Evolutionary conservation across 2,113 vertebrate genomes (phyloP).

Genomic region (Oostethus manadensis): DNA sequence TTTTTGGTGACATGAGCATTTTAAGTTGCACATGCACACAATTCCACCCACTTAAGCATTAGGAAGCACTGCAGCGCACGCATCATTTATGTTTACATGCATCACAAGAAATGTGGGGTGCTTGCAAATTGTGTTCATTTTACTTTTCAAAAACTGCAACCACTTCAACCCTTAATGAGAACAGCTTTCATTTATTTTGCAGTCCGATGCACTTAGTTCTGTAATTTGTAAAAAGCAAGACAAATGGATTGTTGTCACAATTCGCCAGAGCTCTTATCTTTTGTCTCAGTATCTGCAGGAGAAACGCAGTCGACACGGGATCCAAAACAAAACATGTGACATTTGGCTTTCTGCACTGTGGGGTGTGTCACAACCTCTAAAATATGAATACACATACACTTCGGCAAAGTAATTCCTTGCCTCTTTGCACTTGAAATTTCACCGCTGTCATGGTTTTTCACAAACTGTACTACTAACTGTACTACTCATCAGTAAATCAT

Average conservation of each 20-base stretch:
- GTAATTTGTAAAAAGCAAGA: background rate
- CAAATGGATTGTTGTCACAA: no score
- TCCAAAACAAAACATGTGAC: background rate
- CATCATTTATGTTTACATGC: background rate
- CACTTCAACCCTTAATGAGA: background rate
- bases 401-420: no score
- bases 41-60: background rate
- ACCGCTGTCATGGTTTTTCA: no score
- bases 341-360: background rate
- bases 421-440: no score
- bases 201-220: background rate
- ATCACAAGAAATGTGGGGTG: background rate
- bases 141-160: background rate
- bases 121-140: background rate
- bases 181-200: background rate
- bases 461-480: no score
- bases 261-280: background rate
- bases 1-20: no score
- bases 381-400: background rate
- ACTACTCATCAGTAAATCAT: no score
- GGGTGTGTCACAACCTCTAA: background rate
- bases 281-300: background rate
- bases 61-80: background rate
- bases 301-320: background rate
- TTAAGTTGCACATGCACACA: background rate